Conservation (phyloP, 2,888 invertebrate species). For the Omphaloscelis lunosa region DNA sequence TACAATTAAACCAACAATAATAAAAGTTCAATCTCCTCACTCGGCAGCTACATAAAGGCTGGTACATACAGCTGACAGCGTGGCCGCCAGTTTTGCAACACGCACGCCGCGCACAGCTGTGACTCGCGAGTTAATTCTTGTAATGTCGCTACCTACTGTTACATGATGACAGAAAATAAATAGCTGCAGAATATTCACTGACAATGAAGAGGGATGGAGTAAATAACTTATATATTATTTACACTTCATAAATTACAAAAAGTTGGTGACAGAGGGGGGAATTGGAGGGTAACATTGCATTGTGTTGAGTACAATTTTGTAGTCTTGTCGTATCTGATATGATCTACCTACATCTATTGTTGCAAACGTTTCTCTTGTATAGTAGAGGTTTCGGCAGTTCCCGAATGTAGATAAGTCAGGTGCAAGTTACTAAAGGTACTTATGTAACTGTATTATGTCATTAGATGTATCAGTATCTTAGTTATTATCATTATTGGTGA, state of each 20-base stretch:
- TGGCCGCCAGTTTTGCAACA: slow-evolving; percentile 35
- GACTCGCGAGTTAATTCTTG: slow-evolving; percentile 46
- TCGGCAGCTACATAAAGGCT: neutral
- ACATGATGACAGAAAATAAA: slow-evolving; percentile 28
- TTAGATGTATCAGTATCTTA: neutral
- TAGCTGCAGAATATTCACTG: slow-evolving; percentile 45
- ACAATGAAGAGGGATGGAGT: neutral
- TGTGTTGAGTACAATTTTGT: neutral
- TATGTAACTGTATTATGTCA: neutral
- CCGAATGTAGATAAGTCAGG: neutral
- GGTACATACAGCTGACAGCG: neutral
- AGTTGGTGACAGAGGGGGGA: neutral
- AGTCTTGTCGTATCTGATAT: neutral
- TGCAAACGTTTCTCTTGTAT: neutral
- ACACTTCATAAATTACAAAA: neutral
- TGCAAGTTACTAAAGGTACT: neutral
- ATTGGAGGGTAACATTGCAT: neutral
- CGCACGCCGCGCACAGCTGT: slow-evolving; percentile 40
- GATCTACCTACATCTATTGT: neutral
- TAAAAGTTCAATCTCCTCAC: slow-evolving; percentile 7
- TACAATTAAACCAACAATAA: neutral
- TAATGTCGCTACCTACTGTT: slow-evolving; percentile 44
- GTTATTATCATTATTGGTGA: neutral
- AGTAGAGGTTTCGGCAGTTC: too few species aligned
- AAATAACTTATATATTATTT: slow-evolving; percentile 2